These are phyloP conservation scores for Eubucco bourcierii DNA, from an alignment of 2,113 vertebrate species.

Conservation along the genomic window DNA sequence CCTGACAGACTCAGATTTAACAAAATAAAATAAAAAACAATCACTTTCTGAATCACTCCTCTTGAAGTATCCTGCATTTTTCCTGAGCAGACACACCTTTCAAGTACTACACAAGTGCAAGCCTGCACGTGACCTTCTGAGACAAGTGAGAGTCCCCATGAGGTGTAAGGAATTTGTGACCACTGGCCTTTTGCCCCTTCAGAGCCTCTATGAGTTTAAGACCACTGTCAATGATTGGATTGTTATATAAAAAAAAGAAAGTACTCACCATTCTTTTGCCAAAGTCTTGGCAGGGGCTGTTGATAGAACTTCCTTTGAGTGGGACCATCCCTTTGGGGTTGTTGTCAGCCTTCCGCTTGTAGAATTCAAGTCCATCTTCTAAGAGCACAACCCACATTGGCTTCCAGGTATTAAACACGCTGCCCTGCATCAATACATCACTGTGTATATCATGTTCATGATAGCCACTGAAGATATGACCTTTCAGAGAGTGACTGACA, in stretches of 20 bases:
- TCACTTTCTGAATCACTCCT: neutral
- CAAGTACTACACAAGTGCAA: neutral
- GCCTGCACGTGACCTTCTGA: neutral
- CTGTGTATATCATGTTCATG: neutral
- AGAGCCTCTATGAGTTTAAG: neutral
- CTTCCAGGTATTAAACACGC: slow-evolving; percentile 92
- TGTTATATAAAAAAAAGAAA: neutral
- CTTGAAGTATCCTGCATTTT: neutral
- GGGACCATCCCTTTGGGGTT: slow-evolving; percentile 96
- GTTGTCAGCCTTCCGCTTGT: slow-evolving; percentile 90
- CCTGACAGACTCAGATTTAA: neutral
- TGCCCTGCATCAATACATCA: slow-evolving; percentile 77
- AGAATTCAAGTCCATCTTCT: slow-evolving; percentile 93
- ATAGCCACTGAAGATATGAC: neutral
- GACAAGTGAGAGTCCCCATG: rapidly evolving
- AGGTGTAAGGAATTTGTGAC: neutral
- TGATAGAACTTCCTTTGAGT: slow-evolving; percentile 84
- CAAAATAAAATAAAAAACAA: neutral
- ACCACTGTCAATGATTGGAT: neutral
- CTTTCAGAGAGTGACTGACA: neutral
- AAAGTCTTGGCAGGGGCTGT: slow-evolving; percentile 90
- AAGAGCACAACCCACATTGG: slow-evolving; percentile 91
- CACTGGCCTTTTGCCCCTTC: neutral
- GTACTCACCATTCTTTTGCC: slow-evolving; percentile 86
- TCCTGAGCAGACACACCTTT: neutral